Conservation (phyloP, 2,888 invertebrate species). For the Eudemis profundana region DNA sequence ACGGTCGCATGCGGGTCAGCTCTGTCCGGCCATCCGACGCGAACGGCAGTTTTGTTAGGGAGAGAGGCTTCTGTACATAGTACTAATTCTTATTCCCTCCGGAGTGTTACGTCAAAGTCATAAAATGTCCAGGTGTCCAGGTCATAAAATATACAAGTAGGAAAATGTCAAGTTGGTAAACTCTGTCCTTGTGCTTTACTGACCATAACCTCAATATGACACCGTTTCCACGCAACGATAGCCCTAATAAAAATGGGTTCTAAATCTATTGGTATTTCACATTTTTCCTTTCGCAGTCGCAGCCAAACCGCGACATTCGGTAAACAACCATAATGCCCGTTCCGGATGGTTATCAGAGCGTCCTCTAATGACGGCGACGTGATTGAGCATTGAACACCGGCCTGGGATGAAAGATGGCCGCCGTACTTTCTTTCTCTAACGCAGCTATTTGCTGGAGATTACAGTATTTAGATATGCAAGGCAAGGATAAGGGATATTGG, state of each 20-base stretch:
- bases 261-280: conserved; percentile 6
- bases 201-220: too few species aligned
- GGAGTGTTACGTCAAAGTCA: too few species aligned
- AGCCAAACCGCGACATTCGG: conserved; percentile 55
- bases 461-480: neutral
- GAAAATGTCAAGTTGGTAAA: too few species aligned
- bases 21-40: too few species aligned
- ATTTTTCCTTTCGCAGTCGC: conserved; percentile 29
- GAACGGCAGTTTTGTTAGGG: too few species aligned
- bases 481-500: neutral
- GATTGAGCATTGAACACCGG: conserved; percentile 54
- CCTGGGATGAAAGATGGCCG: conserved; percentile 45
- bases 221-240: too few species aligned
- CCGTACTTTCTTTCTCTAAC: conserved; percentile 53
- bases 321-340: conserved; percentile 56
- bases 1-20: too few species aligned
- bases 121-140: too few species aligned
- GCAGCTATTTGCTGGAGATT: conserved; percentile 2
- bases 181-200: too few species aligned
- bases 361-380: conserved; percentile 62
- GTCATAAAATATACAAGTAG: too few species aligned
- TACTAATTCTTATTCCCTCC: too few species aligned
- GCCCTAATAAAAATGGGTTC: neutral
- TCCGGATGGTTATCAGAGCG: conserved; percentile 66
- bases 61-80: too few species aligned